Conservation (phyloP, 64 coral and sea anemone species). For the Platygyra sinensis region DNA sequence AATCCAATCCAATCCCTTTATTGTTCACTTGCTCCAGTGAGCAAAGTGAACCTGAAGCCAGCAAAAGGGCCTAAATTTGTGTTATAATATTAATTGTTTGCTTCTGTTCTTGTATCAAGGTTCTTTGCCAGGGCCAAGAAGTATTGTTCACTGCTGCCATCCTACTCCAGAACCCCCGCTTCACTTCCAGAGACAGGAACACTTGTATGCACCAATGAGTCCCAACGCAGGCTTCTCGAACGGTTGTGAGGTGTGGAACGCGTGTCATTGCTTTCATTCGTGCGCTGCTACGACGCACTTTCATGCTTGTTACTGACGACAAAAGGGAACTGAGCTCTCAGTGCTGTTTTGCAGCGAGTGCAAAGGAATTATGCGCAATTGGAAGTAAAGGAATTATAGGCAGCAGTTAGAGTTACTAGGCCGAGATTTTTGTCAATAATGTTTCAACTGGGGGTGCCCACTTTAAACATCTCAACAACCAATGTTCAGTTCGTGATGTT, state of each 20-base stretch:
- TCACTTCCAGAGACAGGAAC: conserved; percentile 28
- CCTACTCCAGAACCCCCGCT: not conserved
- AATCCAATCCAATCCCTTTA: not conserved
- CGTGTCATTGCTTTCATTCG: conserved; percentile 19
- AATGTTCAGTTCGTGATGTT: not conserved
- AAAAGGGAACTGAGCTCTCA: not conserved
- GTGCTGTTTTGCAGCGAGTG: not conserved
- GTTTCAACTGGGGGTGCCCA: too few relatives aligned
- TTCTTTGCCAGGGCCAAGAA: not conserved
- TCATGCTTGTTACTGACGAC: conserved; percentile 24
- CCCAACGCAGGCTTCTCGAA: not conserved
- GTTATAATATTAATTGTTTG: not conserved
- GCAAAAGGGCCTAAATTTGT: too few relatives aligned
- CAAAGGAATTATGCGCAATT: not conserved
- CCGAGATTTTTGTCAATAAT: too few relatives aligned
- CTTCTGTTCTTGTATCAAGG: not conserved
- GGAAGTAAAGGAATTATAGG: not conserved
- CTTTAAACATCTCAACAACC: too few relatives aligned
- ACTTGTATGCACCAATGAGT: not conserved
- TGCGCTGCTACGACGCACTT: conserved; percentile 34
- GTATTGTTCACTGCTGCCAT: conserved; percentile 9
- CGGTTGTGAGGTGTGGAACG: conserved; percentile 16
- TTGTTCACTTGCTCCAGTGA: not conserved
- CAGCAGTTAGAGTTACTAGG: too few relatives aligned
- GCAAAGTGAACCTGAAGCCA: not conserved